phyloP scores from a whole-genome alignment of 2,797 vertebrate genomes.

The Varecia variegata region DNA sequence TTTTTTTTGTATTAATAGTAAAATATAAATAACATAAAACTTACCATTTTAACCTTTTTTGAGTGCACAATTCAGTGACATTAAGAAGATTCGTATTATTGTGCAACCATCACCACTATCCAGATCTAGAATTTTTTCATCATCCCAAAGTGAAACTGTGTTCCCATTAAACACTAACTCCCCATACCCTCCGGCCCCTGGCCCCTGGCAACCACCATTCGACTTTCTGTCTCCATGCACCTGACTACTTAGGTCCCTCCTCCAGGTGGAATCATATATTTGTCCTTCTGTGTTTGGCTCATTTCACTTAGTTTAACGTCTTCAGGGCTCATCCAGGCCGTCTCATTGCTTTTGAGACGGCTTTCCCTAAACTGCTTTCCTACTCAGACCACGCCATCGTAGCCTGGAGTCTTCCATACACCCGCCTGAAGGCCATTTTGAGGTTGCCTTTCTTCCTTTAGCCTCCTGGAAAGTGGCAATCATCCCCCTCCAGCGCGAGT shows the following conservation, averaged over 20 bases:
- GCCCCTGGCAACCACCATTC: background rate
- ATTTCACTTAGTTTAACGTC: background rate
- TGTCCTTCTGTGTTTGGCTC: background rate
- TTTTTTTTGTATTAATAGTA: background rate
- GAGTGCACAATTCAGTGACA: background rate
- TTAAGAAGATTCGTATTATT: background rate
- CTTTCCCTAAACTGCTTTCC: background rate
- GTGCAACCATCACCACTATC: background rate
- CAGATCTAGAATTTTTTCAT: background rate
- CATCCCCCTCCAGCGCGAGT: background rate
- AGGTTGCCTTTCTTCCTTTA: background rate
- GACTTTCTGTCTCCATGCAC: background rate
- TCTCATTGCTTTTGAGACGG: background rate
- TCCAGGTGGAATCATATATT: background rate
- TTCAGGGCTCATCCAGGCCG: background rate
- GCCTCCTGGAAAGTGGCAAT: background rate
- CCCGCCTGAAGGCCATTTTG: background rate
- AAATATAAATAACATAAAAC: background rate
- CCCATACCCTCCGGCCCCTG: background rate
- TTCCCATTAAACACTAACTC: background rate
- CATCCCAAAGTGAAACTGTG: background rate
- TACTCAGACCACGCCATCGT: background rate
- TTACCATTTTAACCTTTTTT: background rate
- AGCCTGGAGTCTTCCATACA: background rate
- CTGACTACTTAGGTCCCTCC: too few species aligned